Percentiles rank a stretch among this genome's conserved stretches.
Conservation (phyloP, 2,113 vertebrate genomes). For the Vanacampus margaritifer region DNA sequence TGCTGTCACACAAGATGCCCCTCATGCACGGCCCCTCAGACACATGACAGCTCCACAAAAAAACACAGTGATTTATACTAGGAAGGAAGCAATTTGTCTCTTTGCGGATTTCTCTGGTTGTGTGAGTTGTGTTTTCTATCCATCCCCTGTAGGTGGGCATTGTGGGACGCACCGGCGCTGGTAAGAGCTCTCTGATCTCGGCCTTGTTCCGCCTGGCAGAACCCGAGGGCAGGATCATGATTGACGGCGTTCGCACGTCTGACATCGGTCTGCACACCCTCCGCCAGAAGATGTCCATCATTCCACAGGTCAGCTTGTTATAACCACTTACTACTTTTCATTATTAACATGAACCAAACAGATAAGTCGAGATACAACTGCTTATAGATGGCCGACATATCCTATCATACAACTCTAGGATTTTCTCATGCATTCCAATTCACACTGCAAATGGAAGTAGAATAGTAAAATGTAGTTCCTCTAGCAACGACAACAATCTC, state of each 20-base stretch:
- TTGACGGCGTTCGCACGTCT: conserved; percentile 85
- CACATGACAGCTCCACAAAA: neutral
- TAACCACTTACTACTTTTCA: neutral
- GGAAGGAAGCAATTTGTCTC: neutral
- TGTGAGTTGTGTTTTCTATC: conserved; percentile 9
- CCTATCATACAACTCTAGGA: neutral
- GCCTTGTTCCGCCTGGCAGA: conserved; percentile 90
- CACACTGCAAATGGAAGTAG: neutral
- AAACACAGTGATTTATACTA: neutral
- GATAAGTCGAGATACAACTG: neutral
- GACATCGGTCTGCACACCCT: conserved; percentile 87
- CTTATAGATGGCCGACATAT: neutral
- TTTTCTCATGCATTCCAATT: neutral
- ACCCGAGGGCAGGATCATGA: conserved; percentile 85
- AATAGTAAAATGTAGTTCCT: too few relatives aligned
- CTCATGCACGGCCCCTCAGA: neutral
- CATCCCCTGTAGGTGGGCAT: conserved; percentile 81
- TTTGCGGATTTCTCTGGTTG: neutral
- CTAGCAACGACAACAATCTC: too few relatives aligned
- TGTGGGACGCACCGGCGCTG: conserved; percentile 89
- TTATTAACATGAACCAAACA: neutral
- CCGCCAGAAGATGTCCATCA: conserved; percentile 92
- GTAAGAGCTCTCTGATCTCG: conserved; percentile 89
- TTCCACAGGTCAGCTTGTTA: conserved; percentile 81
- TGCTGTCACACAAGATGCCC: neutral